Conservation (phyloP, 1,140 invertebrate genomes). For the Drosophila pachea region DNA sequence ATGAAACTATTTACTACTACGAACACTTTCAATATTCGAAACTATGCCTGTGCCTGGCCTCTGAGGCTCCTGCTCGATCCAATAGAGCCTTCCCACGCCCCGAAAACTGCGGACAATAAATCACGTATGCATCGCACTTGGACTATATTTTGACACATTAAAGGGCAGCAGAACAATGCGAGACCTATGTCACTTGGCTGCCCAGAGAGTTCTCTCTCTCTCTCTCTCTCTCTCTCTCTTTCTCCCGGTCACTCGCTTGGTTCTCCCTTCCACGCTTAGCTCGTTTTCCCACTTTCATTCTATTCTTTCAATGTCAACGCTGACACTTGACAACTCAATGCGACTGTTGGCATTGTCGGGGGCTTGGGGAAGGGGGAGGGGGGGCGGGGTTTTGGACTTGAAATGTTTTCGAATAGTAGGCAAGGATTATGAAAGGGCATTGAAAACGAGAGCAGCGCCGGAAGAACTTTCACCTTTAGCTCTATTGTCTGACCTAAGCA, state of each 20-base stretch:
- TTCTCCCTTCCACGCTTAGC: neutral
- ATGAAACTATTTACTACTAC: no score
- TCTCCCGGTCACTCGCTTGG: neutral
- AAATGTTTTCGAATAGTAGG: slow-evolving; percentile 43
- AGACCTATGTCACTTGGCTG: slow-evolving; percentile 25
- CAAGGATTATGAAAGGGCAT: slow-evolving; percentile 56
- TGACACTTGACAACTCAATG: slow-evolving; percentile 77
- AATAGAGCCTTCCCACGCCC: slow-evolving; percentile 49
- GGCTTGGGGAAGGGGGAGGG: neutral
- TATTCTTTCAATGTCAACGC: slow-evolving; percentile 68
- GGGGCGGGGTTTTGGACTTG: no score
- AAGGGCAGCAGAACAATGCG: slow-evolving; percentile 64
- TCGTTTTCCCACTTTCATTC: neutral
- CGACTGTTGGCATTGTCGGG: slow-evolving; percentile 37
- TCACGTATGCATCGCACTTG: slow-evolving; percentile 59
- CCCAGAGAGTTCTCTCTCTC: no score
- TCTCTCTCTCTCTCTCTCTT: no score
- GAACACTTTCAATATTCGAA: no score
- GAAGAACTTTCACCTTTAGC: slow-evolving; percentile 75
- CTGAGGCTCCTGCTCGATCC: slow-evolving; percentile 7
- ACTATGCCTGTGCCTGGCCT: no score
- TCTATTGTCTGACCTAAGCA: neutral
- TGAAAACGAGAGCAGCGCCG: slow-evolving; percentile 45
- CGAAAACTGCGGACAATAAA: slow-evolving; percentile 61
- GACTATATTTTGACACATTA: slow-evolving; percentile 77